Percentiles rank a stretch among this genome's conserved stretches.
phyloP scores from a whole-genome alignment of 2,113 vertebrate species.

The Elgaria multicarinata region DNA sequence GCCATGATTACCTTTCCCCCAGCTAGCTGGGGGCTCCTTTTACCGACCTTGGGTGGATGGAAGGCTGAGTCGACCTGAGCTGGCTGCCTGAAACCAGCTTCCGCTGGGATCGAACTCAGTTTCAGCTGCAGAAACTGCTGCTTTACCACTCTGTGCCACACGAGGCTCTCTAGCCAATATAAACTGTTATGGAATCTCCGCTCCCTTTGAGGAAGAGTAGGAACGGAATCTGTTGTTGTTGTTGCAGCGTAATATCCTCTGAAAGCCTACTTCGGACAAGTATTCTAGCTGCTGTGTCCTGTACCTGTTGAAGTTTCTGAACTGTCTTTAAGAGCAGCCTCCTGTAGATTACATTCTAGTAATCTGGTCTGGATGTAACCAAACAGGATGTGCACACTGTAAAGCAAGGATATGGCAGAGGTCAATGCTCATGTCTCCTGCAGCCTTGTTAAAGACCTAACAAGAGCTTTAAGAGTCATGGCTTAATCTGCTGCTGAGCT shows the following conservation, averaged over 20 bases:
- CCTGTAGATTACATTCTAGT: neutral
- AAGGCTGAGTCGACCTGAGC: too few relatives aligned
- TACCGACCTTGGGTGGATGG: too few relatives aligned
- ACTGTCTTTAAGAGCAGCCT: neutral
- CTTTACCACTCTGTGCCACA: too few relatives aligned
- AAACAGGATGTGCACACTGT: neutral
- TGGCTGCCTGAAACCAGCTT: too few relatives aligned
- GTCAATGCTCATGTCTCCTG: slow-evolving; percentile 26
- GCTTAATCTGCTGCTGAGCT: slow-evolving; percentile 42
- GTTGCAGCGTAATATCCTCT: too few relatives aligned
- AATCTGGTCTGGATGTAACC: neutral
- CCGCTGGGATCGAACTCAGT: too few relatives aligned
- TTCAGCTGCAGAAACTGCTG: too few relatives aligned
- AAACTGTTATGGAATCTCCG: neutral
- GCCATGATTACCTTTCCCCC: too few relatives aligned
- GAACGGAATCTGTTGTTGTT: too few relatives aligned
- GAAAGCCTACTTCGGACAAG: too few relatives aligned
- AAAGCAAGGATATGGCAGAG: slow-evolving; percentile 1
- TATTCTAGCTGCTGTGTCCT: neutral
- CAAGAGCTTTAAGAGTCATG: slow-evolving; percentile 8
- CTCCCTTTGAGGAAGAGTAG: too few relatives aligned
- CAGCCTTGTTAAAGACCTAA: neutral
- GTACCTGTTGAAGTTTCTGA: neutral
- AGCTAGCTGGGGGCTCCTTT: too few relatives aligned
- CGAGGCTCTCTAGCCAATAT: neutral